These are phyloP conservation scores for Xylota segnis DNA, from an alignment of 2,888 invertebrate genomes.

Conservation along the genomic window DNA sequence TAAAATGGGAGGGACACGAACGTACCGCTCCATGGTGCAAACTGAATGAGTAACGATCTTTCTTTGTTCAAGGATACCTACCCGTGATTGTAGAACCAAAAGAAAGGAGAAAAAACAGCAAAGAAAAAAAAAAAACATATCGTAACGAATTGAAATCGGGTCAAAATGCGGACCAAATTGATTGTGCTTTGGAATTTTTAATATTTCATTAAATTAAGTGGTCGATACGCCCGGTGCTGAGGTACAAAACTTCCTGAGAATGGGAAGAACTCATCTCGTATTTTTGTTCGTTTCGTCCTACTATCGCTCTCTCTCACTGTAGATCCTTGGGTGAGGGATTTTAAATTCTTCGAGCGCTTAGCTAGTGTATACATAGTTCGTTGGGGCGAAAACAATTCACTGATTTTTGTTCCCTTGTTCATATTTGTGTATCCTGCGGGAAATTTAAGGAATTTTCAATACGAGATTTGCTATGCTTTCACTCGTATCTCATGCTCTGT, in stretches of 20 bases:
- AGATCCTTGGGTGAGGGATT: constrained; percentile 20
- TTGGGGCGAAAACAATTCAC: constrained; percentile 43
- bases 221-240: constrained; percentile 74
- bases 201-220: constrained; percentile 84
- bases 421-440: constrained; percentile 48
- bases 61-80: constrained; percentile 60
- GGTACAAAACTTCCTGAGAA: constrained; percentile 25
- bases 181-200: constrained; percentile 81
- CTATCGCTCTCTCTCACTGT: not conserved
- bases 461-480: constrained; percentile 10
- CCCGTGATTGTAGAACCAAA: constrained; percentile 8
- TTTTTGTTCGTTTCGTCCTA: not conserved
- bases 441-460: constrained; percentile 61
- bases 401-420: constrained; percentile 55
- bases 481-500: not conserved
- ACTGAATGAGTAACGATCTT: constrained; percentile 71
- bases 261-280: constrained; percentile 19
- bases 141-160: constrained; percentile 70
- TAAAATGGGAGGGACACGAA: constrained; percentile 9
- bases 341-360: constrained; percentile 29
- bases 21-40: constrained; percentile 22
- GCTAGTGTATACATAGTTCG: constrained; percentile 22
- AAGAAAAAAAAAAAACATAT: constrained; percentile 41
- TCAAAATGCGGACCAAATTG: constrained; percentile 70
- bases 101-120: not conserved